phyloP scores from a whole-genome alignment of 2,797 vertebrate genomes.

The Labeo calbasu region DNA sequence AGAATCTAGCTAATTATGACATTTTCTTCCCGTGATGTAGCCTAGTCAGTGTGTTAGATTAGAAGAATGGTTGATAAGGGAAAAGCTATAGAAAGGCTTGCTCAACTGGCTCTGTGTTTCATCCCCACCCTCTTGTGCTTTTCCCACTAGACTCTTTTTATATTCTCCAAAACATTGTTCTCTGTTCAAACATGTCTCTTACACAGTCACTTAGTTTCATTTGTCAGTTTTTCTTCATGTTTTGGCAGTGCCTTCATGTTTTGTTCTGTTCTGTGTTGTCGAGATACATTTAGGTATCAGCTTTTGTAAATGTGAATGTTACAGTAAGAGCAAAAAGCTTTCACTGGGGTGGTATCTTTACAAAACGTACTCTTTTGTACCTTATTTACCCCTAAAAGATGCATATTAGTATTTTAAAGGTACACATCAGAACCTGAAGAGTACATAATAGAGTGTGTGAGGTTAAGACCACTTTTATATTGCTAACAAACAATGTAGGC shows the following conservation, averaged over 20 bases:
- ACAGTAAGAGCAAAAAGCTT: not conserved
- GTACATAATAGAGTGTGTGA: not conserved
- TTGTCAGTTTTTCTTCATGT: slow-evolving; percentile 11
- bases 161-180: not conserved
- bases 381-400: not conserved
- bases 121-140: not conserved
- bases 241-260: not conserved
- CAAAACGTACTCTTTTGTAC: not conserved
- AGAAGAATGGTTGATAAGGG: not conserved
- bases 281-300: not conserved
- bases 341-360: not conserved
- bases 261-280: slow-evolving; percentile 1
- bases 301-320: slow-evolving; percentile 7
- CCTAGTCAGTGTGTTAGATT: not conserved
- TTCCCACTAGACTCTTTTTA: not conserved
- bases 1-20: not conserved
- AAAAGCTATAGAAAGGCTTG: not conserved
- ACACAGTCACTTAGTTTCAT: slow-evolving; percentile 25
- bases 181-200: slow-evolving; percentile 40
- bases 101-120: not conserved
- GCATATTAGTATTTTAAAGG: not conserved
- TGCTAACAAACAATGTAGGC: not conserved
- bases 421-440: not conserved
- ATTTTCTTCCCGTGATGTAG: not conserved
- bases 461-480: not conserved